Percentiles rank a stretch among this genome's conserved stretches.
Conservation (phyloP, 2,113 vertebrate genomes). For the Syrmaticus mikado region DNA sequence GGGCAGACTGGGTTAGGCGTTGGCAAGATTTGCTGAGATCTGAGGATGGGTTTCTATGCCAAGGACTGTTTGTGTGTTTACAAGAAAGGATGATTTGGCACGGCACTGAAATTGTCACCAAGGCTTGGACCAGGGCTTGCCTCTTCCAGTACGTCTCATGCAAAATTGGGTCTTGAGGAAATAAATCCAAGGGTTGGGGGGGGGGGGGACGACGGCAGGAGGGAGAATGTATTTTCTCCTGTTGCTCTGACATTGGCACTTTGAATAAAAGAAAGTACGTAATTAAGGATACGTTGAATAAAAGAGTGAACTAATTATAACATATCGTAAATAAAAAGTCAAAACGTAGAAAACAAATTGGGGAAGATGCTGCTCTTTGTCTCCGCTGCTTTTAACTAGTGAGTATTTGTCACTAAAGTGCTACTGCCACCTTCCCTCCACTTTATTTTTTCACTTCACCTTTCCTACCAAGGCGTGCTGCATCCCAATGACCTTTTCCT, state of each 20-base stretch:
- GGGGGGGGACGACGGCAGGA: background rate
- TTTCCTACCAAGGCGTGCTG: background rate
- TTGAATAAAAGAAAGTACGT: no score
- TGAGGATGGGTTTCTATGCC: background rate
- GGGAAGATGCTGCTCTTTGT: background rate
- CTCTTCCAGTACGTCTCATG: constrained; percentile 11
- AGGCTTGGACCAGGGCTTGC: constrained; percentile 23
- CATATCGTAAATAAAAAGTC: no score
- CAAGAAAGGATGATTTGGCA: constrained; percentile 55
- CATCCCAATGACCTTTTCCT: background rate
- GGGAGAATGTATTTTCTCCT: background rate
- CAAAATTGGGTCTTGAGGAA: constrained; percentile 33
- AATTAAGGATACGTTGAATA: no score
- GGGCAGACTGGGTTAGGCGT: background rate
- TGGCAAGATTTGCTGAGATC: background rate
- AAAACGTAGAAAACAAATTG: no score
- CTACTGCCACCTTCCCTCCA: background rate
- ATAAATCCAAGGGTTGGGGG: background rate
- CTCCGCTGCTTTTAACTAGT: background rate
- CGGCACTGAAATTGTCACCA: background rate
- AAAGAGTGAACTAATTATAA: no score
- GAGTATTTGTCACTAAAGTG: background rate
- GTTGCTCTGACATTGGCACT: background rate
- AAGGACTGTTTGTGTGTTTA: constrained; percentile 74
- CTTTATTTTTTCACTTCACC: background rate